These are phyloP conservation scores for Cyclina sinensis DNA, from an alignment of 1,140 invertebrate species.

Conservation along the genomic window DNA sequence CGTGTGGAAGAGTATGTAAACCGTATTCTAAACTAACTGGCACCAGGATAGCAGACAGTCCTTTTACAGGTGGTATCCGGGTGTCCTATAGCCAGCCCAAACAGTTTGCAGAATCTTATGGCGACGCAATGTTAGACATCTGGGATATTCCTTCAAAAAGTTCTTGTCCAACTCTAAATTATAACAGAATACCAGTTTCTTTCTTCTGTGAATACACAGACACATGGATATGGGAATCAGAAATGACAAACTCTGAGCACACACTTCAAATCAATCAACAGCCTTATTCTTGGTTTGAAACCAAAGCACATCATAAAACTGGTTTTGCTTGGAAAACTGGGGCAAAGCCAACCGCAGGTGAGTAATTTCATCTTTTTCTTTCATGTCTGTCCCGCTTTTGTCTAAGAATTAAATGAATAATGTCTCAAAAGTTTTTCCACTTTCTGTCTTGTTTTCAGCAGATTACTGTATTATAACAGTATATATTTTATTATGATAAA, in stretches of 20 bases:
- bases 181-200: slow-evolving; percentile 61
- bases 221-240: slow-evolving; percentile 62
- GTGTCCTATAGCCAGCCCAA: slow-evolving; percentile 56
- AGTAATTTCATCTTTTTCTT: too few relatives aligned
- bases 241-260: not conserved
- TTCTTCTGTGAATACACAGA: slow-evolving; percentile 74
- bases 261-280: too few relatives aligned
- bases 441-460: too few relatives aligned
- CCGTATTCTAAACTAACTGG: slow-evolving; percentile 54
- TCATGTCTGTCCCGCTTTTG: too few relatives aligned
- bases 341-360: too few relatives aligned
- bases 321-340: too few relatives aligned
- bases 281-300: too few relatives aligned
- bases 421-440: too few relatives aligned
- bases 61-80: slow-evolving; percentile 65
- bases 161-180: slow-evolving; percentile 66
- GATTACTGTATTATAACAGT: too few relatives aligned
- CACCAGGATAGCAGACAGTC: slow-evolving; percentile 6
- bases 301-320: too few relatives aligned
- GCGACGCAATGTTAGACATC: slow-evolving; percentile 53
- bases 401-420: too few relatives aligned
- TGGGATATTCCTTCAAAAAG: slow-evolving; percentile 65
- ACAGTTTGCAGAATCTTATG: slow-evolving; percentile 67
- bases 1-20: slow-evolving; percentile 70
- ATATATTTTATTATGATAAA: too few relatives aligned